A percentile compares a stretch with the other conserved stretches of the same genome.
phyloP scores from a whole-genome alignment of 2,113 vertebrate species.

The Marmota flaviventris region DNA sequence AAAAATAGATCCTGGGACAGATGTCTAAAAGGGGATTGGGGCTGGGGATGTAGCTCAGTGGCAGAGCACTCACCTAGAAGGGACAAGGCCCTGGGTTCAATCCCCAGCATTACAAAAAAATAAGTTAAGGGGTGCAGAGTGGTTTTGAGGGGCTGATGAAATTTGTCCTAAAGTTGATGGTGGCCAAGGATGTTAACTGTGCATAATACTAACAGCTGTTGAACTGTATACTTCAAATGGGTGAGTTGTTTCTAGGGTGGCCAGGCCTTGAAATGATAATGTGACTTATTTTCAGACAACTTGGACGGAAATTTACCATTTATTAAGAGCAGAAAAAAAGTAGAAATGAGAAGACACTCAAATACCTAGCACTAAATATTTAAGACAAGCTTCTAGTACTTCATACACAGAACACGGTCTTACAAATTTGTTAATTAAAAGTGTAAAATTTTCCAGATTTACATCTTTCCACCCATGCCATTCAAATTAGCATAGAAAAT shows the following conservation, averaged over 20 bases:
- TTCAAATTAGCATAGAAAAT: conserved; percentile 57
- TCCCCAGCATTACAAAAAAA: no score
- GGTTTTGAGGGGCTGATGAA: neutral
- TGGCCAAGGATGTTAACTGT: neutral
- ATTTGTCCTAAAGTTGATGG: neutral
- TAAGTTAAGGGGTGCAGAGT: no score
- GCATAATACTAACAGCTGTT: neutral
- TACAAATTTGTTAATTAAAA: conserved; percentile 42
- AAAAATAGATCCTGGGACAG: neutral
- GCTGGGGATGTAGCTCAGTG: no score
- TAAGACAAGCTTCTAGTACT: conserved; percentile 20
- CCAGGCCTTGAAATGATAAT: conserved; percentile 30
- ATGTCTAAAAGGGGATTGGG: neutral
- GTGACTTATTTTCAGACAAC: conserved; percentile 18
- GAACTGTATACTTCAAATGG: neutral
- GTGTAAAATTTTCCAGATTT: conserved; percentile 29
- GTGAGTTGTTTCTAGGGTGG: neutral
- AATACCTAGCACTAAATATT: conserved; percentile 47
- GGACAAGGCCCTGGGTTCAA: no score
- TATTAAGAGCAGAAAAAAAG: neutral
- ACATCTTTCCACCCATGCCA: conserved; percentile 1
- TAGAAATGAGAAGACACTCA: neutral
- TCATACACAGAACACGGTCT: conserved; percentile 39
- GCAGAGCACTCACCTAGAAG: no score
- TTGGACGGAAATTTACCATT: conserved; percentile 22